Conservation (phyloP, 2,888 invertebrate species). For the Oxyscelio sp. region DNA sequence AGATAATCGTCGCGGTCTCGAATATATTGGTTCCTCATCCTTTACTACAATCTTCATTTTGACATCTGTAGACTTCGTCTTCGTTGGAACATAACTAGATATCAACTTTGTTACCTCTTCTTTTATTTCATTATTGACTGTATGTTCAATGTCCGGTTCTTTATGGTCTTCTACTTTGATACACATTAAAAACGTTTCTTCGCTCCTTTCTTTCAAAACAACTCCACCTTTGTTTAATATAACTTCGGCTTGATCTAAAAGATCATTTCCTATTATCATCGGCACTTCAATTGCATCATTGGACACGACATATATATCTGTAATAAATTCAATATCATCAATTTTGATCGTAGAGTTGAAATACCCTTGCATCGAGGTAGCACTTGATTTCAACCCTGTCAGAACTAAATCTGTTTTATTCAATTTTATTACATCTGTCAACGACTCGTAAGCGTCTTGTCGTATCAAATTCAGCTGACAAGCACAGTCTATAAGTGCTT, state of each 20-base stretch:
- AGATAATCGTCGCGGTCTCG: constrained; percentile 22
- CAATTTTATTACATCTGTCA: constrained; percentile 1
- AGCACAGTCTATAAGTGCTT: constrained; percentile 23
- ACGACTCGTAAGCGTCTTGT: not conserved
- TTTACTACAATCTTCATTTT: constrained; percentile 24
- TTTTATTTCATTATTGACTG: constrained; percentile 3
- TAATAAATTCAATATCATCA: constrained; percentile 3
- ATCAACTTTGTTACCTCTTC: constrained; percentile 28
- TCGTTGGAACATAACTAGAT: constrained; percentile 22
- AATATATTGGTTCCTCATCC: constrained; percentile 22
- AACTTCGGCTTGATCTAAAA: constrained; percentile 34
- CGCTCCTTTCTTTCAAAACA: not conserved
- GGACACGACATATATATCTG: constrained; percentile 30
- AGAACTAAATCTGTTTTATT: constrained; percentile 3
- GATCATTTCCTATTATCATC: constrained; percentile 37
- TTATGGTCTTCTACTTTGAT: not conserved
- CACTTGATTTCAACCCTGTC: constrained; percentile 7
- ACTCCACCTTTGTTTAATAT: not conserved
- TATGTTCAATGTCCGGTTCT: not conserved
- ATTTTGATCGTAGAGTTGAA: constrained; percentile 7
- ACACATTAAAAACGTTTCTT: not conserved
- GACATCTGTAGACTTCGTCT: constrained; percentile 20
- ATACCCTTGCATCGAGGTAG: constrained; percentile 4
- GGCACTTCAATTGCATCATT: constrained; percentile 23
- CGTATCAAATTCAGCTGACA: constrained; percentile 25